Evolutionary conservation across 2,113 vertebrate genomes (phyloP).

Genomic region (Azemiops feae): DNA sequence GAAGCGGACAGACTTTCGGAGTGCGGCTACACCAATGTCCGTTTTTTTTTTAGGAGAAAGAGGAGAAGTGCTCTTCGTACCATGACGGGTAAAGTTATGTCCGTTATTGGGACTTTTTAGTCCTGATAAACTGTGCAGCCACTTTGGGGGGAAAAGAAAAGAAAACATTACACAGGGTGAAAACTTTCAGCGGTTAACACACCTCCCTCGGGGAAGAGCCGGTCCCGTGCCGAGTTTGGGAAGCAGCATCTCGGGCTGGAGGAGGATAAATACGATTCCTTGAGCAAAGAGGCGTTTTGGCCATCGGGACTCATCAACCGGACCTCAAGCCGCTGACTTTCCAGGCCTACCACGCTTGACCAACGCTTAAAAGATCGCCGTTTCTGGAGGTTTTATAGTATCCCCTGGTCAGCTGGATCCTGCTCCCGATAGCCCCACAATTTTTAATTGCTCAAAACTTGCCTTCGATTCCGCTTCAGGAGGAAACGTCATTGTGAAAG

Average conservation of each 20-base stretch:
- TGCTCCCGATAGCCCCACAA: not conserved
- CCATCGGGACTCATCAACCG: not conserved
- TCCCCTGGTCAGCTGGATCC: not conserved
- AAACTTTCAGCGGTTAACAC: not conserved
- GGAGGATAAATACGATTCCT: not conserved
- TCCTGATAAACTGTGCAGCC: constrained; percentile 15
- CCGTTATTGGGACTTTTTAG: constrained; percentile 25
- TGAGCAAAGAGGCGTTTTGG: not conserved
- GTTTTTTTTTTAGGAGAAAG: not conserved
- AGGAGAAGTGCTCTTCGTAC: not conserved
- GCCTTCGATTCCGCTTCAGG: not conserved
- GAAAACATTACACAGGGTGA: constrained; percentile 14
- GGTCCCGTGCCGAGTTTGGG: not conserved
- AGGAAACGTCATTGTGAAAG: not conserved
- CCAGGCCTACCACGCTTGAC: not conserved
- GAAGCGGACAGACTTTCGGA: not conserved
- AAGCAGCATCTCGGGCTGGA: no score
- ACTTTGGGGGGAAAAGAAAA: constrained; percentile 13
- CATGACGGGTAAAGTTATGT: constrained; percentile 14
- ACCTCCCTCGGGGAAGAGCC: not conserved
- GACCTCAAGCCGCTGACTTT: not conserved
- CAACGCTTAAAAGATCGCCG: not conserved
- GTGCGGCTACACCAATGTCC: not conserved
- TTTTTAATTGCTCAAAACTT: not conserved
- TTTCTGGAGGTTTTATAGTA: not conserved